Evolutionary conservation across 2,113 vertebrate species (phyloP).

Genomic region (Salvator merianae): DNA sequence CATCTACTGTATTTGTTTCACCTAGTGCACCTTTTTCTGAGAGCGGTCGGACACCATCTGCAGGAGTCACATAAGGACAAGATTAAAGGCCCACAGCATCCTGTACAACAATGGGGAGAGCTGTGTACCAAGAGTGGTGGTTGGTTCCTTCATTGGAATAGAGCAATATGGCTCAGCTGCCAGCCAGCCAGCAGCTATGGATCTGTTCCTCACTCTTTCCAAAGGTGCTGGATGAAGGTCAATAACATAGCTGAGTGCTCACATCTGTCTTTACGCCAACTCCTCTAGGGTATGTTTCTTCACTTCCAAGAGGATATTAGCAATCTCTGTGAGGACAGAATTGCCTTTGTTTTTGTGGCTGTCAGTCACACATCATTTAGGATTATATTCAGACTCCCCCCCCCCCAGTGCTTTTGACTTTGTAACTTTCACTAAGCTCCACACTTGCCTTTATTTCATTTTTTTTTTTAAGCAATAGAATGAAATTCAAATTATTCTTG

Average conservation of each 20-base stretch:
- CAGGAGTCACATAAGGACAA: background rate
- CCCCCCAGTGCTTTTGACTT: background rate
- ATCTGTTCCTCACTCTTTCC: background rate
- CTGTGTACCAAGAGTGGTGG: background rate
- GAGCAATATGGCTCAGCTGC: background rate
- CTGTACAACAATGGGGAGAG: background rate
- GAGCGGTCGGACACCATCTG: no score
- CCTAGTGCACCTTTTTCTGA: background rate
- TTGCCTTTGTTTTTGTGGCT: constrained; percentile 17
- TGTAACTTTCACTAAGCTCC: background rate
- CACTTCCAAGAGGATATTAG: constrained; percentile 14
- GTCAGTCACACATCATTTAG: constrained; percentile 28
- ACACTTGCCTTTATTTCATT: background rate
- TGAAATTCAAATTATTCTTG: background rate
- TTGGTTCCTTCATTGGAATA: background rate
- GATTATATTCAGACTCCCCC: constrained; percentile 4
- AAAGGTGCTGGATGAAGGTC: constrained; percentile 11
- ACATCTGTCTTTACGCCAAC: constrained; percentile 2
- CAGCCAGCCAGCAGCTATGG: background rate
- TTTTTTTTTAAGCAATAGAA: background rate
- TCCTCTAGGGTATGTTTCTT: background rate
- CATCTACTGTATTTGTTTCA: background rate
- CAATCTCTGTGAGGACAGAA: background rate
- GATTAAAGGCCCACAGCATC: background rate
- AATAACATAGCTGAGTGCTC: constrained; percentile 16